Evolutionary conservation across 2,113 vertebrate species (phyloP).

Genomic region (Aldabrachelys gigantea): DNA sequence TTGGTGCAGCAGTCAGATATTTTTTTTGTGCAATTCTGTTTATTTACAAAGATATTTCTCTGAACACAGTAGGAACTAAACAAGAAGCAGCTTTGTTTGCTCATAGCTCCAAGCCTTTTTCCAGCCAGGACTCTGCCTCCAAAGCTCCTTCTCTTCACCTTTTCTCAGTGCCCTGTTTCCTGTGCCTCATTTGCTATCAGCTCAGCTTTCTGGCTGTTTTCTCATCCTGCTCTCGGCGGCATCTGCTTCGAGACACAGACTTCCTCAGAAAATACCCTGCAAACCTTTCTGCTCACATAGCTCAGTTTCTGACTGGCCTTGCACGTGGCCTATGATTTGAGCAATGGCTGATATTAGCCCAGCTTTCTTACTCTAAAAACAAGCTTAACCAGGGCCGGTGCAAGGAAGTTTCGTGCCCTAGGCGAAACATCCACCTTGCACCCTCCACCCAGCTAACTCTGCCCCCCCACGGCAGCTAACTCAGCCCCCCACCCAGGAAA

Average conservation of each 20-base stretch:
- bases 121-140: background rate
- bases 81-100: background rate
- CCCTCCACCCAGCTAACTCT: too few relatives aligned
- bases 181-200: background rate
- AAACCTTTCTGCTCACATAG: background rate
- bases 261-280: background rate
- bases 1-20: background rate
- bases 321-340: background rate
- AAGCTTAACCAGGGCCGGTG: background rate
- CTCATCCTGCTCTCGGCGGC: background rate
- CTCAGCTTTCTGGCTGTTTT: background rate
- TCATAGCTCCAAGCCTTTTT: background rate
- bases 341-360: background rate
- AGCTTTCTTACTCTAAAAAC: background rate
- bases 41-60: background rate
- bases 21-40: background rate
- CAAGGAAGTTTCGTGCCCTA: too few relatives aligned
- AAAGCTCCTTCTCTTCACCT: background rate
- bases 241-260: background rate
- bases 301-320: background rate
- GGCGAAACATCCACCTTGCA: too few relatives aligned
- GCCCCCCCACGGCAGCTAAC: too few relatives aligned
- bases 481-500: too few relatives aligned
- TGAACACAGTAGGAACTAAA: background rate
- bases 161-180: background rate